Percentiles rank a stretch among this genome's conserved stretches.
phyloP scores from a whole-genome alignment of 1,140 invertebrate species.

The Musca domestica region DNA sequence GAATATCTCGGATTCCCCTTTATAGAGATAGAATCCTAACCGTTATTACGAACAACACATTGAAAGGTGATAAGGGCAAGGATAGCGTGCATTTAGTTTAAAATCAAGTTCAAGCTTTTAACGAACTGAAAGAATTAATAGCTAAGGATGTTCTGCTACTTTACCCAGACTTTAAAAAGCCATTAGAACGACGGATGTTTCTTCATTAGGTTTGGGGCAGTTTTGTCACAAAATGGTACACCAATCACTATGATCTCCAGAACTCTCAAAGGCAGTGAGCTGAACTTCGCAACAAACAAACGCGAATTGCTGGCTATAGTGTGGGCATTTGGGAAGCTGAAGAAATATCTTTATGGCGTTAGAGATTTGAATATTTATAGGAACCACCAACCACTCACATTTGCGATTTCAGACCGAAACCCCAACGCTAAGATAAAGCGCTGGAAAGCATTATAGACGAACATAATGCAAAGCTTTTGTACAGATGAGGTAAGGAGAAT shows the following conservation, averaged over 20 bases:
- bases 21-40: slow-evolving; percentile 26
- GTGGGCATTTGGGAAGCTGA: too few species aligned
- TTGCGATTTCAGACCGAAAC: too few species aligned
- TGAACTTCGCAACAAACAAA: too few species aligned
- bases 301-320: slow-evolving; percentile 18
- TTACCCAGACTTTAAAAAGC: slow-evolving; percentile 43
- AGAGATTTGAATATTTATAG: too few species aligned
- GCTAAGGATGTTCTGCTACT: slow-evolving; percentile 48
- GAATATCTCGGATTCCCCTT: slow-evolving; percentile 28
- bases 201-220: slow-evolving; percentile 37
- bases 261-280: slow-evolving; percentile 10
- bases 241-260: slow-evolving; percentile 28
- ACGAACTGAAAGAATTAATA: slow-evolving; percentile 50
- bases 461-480: too few species aligned
- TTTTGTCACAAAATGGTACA: slow-evolving; percentile 40
- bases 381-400: too few species aligned
- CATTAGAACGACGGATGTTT: slow-evolving; percentile 44
- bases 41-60: slow-evolving; percentile 22
- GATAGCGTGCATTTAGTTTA: slow-evolving; percentile 8
- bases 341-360: too few species aligned
- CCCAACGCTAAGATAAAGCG: too few species aligned
- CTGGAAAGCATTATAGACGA: too few species aligned
- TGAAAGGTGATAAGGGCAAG: slow-evolving; percentile 25
- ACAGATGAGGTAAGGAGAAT: too few species aligned
- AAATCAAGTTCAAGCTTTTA: slow-evolving; percentile 44